phyloP scores from a whole-genome alignment of 2,888 invertebrate species.

The Ophion ventricosus region DNA sequence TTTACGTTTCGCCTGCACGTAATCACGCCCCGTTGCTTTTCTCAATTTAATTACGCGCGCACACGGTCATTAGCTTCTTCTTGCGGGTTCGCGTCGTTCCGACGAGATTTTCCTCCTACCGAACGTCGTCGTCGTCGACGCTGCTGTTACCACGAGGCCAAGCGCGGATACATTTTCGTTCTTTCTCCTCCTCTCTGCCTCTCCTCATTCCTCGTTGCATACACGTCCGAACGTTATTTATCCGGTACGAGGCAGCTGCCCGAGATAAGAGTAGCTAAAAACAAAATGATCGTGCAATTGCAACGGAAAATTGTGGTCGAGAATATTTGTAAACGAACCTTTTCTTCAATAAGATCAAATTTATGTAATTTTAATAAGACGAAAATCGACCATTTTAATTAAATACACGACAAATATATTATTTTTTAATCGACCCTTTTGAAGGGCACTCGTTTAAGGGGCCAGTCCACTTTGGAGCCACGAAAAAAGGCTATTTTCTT shows the following conservation, averaged over 20 bases:
- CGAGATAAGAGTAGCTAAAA: background rate
- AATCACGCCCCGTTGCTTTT: slow-evolving; percentile 68
- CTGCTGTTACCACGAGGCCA: slow-evolving; percentile 54
- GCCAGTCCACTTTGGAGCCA: too few species aligned
- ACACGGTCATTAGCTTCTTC: slow-evolving; percentile 66
- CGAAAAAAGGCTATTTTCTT: too few species aligned
- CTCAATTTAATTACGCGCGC: slow-evolving; percentile 76
- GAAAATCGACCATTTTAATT: background rate
- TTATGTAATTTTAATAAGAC: too few species aligned
- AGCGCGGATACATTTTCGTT: slow-evolving; percentile 20
- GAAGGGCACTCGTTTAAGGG: background rate
- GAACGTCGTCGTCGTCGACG: slow-evolving; percentile 58
- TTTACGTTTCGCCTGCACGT: slow-evolving; percentile 52
- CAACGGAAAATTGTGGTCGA: background rate
- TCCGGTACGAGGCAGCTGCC: background rate
- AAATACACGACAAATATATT: background rate
- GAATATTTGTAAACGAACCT: background rate
- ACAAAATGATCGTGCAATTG: background rate
- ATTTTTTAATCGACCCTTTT: background rate
- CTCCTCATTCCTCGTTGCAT: slow-evolving; percentile 4
- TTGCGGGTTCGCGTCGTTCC: slow-evolving; percentile 57
- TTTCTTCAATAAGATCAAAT: background rate
- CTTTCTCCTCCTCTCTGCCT: background rate
- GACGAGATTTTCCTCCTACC: slow-evolving; percentile 60
- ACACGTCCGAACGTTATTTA: slow-evolving; percentile 10